Percentiles rank a stretch among this genome's conserved stretches.
Conservation (phyloP, 1,140 invertebrate genomes). For the Drosophila suzukii region DNA sequence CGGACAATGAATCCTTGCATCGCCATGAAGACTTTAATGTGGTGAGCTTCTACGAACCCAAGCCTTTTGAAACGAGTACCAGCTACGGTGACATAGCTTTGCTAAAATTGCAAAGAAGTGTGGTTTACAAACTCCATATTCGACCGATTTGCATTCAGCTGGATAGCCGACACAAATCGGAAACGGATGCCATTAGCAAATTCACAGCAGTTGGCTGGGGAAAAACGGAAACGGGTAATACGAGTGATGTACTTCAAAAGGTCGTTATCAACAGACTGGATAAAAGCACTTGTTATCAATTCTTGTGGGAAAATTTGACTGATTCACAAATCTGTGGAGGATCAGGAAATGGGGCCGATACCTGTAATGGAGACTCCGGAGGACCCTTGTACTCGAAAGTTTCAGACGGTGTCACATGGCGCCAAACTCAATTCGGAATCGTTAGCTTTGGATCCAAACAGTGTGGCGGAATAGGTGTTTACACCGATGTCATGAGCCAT, state of each 20-base stretch:
- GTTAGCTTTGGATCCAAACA: accelerated
- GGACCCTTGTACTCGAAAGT: neutral
- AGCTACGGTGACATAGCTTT: conserved; percentile 3
- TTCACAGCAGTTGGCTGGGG: neutral
- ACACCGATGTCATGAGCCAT: neutral
- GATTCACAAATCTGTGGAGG: neutral
- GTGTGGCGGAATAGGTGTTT: neutral
- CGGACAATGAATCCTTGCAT: too few species aligned
- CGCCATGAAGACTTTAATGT: neutral
- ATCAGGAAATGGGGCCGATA: accelerated
- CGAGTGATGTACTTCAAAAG: neutral
- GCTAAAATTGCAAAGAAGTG: neutral
- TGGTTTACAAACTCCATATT: neutral
- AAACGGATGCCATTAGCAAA: neutral
- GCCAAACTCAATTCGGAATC: neutral
- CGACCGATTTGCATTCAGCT: neutral
- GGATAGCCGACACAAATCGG: neutral
- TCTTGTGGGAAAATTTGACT: accelerated
- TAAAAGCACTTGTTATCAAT: accelerated
- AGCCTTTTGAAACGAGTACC: too few species aligned
- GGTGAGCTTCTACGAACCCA: too few species aligned
- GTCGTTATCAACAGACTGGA: neutral
- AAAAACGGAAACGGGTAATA: accelerated
- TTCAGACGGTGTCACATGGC: neutral
- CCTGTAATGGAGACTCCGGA: neutral